These are phyloP conservation scores for Tarsius wallacei DNA, from an alignment of 2,797 vertebrate species.

Conservation along the genomic window DNA sequence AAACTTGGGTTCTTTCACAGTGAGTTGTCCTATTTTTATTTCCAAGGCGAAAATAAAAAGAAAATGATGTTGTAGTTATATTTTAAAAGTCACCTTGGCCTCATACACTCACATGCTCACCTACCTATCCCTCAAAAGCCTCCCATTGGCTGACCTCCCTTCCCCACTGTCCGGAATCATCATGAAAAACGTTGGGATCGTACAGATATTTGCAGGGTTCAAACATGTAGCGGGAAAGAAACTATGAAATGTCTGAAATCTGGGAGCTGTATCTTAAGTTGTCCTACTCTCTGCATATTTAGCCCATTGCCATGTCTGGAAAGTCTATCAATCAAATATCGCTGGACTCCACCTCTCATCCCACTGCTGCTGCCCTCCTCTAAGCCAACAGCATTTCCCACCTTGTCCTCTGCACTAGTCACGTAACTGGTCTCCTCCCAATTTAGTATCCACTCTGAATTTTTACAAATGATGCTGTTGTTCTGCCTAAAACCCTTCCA, in stretches of 20 bases:
- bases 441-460: slow-evolving; percentile 12
- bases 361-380: not conserved
- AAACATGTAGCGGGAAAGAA: not conserved
- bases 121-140: not conserved
- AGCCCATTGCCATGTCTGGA: rapidly evolving
- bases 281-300: not conserved
- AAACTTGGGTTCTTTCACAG: slow-evolving; percentile 92
- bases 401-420: not conserved
- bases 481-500: not conserved
- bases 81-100: not conserved
- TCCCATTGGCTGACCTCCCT: too few relatives aligned
- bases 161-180: not conserved
- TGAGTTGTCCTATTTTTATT: slow-evolving; percentile 93
- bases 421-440: not conserved
- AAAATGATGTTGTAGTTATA: not conserved
- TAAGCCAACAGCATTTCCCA: not conserved
- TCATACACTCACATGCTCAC: rapidly evolving
- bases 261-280: not conserved
- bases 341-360: not conserved
- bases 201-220: not conserved
- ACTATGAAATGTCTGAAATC: not conserved
- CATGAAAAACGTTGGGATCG: not conserved
- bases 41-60: not conserved
- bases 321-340: not conserved
- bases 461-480: not conserved